phyloP scores from a whole-genome alignment of 2,113 vertebrate species.

The Alethe castanea region DNA sequence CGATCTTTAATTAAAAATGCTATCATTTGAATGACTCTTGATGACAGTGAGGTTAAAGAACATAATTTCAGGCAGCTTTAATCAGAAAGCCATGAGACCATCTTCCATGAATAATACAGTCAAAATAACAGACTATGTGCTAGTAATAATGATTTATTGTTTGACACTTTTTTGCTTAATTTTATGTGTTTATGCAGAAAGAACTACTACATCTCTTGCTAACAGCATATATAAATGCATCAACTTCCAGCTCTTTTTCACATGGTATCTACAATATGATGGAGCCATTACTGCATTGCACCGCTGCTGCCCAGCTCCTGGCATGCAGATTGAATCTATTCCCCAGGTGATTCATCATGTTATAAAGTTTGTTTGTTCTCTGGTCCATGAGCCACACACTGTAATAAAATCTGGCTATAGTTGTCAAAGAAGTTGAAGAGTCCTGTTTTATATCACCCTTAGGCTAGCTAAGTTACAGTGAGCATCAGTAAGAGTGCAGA shows the following conservation, averaged over 20 bases:
- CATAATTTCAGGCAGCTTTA: not conserved
- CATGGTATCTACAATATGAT: not conserved
- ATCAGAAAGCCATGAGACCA: not conserved
- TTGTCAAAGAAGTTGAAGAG: not conserved
- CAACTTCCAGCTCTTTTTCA: not conserved
- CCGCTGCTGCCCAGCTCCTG: not conserved
- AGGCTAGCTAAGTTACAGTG: not conserved
- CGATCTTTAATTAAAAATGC: constrained; percentile 6
- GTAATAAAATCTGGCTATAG: not conserved
- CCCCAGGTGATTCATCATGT: not conserved
- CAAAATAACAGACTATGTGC: not conserved
- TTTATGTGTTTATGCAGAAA: not conserved
- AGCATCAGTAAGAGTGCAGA: not conserved
- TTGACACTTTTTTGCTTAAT: not conserved
- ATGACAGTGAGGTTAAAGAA: constrained; percentile 1
- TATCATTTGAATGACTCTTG: not conserved
- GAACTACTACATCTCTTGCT: not conserved
- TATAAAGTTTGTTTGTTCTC: constrained; percentile 15
- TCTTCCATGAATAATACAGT: not conserved
- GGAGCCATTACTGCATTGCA: not conserved
- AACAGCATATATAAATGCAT: not conserved
- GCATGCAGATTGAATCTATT: not conserved
- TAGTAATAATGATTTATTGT: not conserved
- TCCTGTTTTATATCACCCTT: not conserved
- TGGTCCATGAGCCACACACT: not conserved